These are phyloP conservation scores for Latrodectus hesperus DNA, from an alignment of 2,888 invertebrate species.

Conservation along the genomic window DNA sequence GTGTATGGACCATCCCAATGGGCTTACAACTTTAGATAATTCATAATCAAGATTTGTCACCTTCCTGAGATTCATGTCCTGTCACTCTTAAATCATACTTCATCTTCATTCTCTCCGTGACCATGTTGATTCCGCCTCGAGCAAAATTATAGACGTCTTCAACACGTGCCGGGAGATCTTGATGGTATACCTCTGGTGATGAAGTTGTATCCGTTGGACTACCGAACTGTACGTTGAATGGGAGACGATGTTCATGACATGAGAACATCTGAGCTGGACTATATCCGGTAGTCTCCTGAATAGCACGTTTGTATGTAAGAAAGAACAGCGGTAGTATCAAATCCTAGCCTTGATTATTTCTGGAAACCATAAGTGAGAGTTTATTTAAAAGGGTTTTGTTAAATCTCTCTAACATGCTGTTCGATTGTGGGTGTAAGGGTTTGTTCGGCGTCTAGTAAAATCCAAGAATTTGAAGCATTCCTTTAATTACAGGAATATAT, in stretches of 20 bases:
- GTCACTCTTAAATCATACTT: neutral
- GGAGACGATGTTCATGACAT: slow-evolving; percentile 15
- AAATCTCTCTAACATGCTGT: slow-evolving; percentile 21
- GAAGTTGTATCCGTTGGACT: neutral
- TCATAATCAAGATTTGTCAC: slow-evolving; percentile 5
- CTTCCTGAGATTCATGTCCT: slow-evolving; percentile 4
- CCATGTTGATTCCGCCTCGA: slow-evolving; percentile 5
- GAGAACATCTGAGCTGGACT: slow-evolving; percentile 5
- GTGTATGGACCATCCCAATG: slow-evolving; percentile 22
- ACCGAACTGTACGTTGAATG: slow-evolving; percentile 1
- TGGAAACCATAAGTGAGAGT: slow-evolving; percentile 13
- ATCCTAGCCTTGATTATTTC: slow-evolving; percentile 18
- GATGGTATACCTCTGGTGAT: slow-evolving; percentile 12
- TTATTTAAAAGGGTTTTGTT: neutral
- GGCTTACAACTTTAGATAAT: neutral
- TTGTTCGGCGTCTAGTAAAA: neutral
- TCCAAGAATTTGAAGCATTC: neutral
- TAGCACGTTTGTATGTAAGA: neutral
- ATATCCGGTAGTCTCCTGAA: slow-evolving; percentile 15
- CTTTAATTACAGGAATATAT: neutral
- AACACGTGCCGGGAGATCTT: slow-evolving; percentile 10
- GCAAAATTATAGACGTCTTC: slow-evolving; percentile 14
- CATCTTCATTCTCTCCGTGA: slow-evolving; percentile 8
- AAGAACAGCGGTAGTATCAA: slow-evolving; percentile 1
- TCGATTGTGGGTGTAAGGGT: slow-evolving; percentile 9